Percentiles rank a stretch among this genome's conserved stretches.
These are phyloP conservation scores for Hydriomena furcata DNA, from an alignment of 2,888 invertebrate genomes.

Conservation along the genomic window DNA sequence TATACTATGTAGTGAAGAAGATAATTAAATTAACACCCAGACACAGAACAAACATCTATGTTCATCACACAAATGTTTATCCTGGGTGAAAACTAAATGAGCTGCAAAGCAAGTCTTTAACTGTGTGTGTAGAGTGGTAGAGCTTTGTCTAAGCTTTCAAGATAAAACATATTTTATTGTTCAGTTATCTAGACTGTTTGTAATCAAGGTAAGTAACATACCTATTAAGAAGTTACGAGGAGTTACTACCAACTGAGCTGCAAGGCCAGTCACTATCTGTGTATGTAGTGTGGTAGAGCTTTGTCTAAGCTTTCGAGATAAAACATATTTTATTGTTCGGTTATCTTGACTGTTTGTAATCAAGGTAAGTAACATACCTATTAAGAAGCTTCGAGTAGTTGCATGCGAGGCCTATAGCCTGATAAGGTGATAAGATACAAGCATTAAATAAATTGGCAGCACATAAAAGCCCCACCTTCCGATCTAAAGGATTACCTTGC, in stretches of 20 bases:
- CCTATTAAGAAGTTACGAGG: neutral
- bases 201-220: conserved; percentile 3
- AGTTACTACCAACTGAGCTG: too few relatives aligned
- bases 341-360: neutral
- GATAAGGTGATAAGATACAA: conserved; percentile 19
- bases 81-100: too few relatives aligned
- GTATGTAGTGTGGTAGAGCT: neutral
- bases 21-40: too few relatives aligned
- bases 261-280: too few relatives aligned
- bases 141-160: conserved; percentile 7
- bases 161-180: conserved; percentile 18
- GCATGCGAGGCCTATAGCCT: conserved; percentile 6
- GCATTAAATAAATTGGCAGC: conserved; percentile 18
- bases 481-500: neutral
- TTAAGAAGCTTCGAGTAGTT: neutral
- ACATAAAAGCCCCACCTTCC: conserved; percentile 4
- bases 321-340: conserved; percentile 11
- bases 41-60: too few relatives aligned
- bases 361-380: conserved; percentile 3
- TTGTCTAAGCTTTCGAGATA: conserved; percentile 14
- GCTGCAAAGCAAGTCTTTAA: too few relatives aligned
- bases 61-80: too few relatives aligned
- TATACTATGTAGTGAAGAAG: too few relatives aligned
- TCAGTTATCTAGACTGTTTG: neutral
- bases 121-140: too few relatives aligned